Evolutionary conservation across 2,797 vertebrate genomes (phyloP).

Genomic region (Gymnodraco acuticeps): DNA sequence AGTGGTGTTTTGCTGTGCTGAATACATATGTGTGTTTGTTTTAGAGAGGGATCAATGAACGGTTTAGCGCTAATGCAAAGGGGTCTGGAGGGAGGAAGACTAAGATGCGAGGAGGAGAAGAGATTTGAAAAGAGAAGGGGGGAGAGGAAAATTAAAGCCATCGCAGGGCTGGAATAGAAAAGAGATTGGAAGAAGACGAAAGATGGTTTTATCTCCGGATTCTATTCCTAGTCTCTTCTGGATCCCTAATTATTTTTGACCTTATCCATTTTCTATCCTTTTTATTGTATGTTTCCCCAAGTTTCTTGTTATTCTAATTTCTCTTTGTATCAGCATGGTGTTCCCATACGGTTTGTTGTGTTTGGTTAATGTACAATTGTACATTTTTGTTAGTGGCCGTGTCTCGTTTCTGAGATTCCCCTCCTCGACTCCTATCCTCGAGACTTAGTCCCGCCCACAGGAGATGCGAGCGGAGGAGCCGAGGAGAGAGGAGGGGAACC

Average conservation of each 20-base stretch:
- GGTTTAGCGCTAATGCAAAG: conserved; percentile 62
- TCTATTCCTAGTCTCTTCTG: neutral
- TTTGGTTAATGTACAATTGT: conserved; percentile 18
- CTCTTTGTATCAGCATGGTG: conserved; percentile 5
- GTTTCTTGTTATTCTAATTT: neutral
- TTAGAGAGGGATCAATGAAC: conserved; percentile 66
- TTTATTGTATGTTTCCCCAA: neutral
- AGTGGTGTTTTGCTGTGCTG: conserved; percentile 53
- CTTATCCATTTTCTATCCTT: neutral
- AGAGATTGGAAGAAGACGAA: neutral
- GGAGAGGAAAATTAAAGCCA: conserved; percentile 31
- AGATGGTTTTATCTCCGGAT: neutral
- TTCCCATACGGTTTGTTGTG: conserved; percentile 4
- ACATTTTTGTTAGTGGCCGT: too few species aligned
- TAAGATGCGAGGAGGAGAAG: conserved; percentile 27
- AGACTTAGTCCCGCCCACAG: too few species aligned
- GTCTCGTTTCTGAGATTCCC: too few species aligned
- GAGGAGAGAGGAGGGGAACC: too few species aligned
- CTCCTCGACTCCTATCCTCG: too few species aligned
- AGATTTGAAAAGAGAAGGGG: conserved; percentile 45
- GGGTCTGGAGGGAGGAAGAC: conserved; percentile 48
- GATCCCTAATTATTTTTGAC: conserved; percentile 10
- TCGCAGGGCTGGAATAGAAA: neutral
- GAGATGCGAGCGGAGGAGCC: too few species aligned
- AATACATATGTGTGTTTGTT: conserved; percentile 77